Base-by-base conservation (phyloP, 2,888 invertebrate genomes). In the Andrena fulva region DNA sequence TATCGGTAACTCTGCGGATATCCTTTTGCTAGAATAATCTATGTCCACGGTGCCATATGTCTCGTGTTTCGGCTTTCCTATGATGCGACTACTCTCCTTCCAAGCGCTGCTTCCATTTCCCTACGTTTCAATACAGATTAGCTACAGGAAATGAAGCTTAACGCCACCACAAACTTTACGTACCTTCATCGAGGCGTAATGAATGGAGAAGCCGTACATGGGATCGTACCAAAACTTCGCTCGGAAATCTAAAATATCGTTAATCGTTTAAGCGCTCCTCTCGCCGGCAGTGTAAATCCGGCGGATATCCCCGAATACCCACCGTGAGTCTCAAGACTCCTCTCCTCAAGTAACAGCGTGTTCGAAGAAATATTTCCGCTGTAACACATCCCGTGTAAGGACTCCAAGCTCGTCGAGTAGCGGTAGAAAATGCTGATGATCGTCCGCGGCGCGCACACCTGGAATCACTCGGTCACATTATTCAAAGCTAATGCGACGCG, bases 321-420 rank as follows among this genome's bases (percentile, higher is more conserved):
- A 90, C 90, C 80, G 29, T 83, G 80, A 74, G n/a, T 50, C 4
- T 56, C n/a, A 24, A 85, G 66, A 69, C 85, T 73, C 31, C 73
- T 72, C 10, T 87, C 82, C 8, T 89, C 85, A 0, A 85, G 73
- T 0, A 62, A 20, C 6, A 90, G 59, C n/a, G 31, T 24, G 2
- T 66, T 79, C 2, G 77, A 69, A 24, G 75, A 70, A 60, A 88
- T 67, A 0, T 62, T 7, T 3, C 88, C 86, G n/a, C 62, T 85
- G 77, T 91, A 92, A 73, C 92, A 92, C 67, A 90, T 83, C 20
- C 92, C 92, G 12, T 92, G 91, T 90, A 92, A 89, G 7, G 89
- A 90, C 8, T 87, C 78, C 0, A 70, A 62, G n/a, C 0, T 6
- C 3, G 12, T 24, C 8, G 16, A 7, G 1, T n/a, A 29, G 2